Base-by-base conservation (phyloP, 2,888 invertebrate genomes). In the Cantharis rufa region DNA sequence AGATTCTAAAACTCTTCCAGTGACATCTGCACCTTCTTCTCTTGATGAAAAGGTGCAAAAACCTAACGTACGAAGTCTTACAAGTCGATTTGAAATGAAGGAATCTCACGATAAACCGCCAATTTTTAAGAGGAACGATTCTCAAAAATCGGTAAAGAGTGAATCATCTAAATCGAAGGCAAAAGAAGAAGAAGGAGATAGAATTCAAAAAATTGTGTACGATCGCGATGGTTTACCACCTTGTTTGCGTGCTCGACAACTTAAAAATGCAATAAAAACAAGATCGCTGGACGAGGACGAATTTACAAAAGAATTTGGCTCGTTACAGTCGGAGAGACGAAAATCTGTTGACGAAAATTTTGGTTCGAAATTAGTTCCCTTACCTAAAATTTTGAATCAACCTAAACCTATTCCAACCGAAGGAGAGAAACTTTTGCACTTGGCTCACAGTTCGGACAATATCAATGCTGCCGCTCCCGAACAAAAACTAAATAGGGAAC, bases 201-300 rank as follows among this genome's bases (percentile, higher is more conserved):
- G 28, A 15, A 62, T 73, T 10, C 76, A 74, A 28, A 76, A 76
- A 62, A 71, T 78, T 13, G 15, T 76, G 3, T 78, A 79, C 32
- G 79, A 77, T 48, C 70, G 77, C 10, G 75, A 71, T 18, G 69
- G 77, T 81, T 84, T 91, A 76, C 92, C 92, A 2, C 92, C 92
- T 0, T 91, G 92, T 77, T 86, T 92, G 69, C 89, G 93, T 0
- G 92, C 93, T 0, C 90, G 91, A 82, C 90, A 90, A 16, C 88
- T 92, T 0, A 93, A 92, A 83, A 91, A 91, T 79, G 91, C 92
- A 0, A 88, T 89, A 72, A 93, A 92, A 84, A 93, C 94, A 0
- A 88, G 93, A 24, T 94, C 94, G 0, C 86, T 94, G 73, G 94
- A 94, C 85, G 94, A 94, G 82, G 93, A 93, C 80, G 94, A 93